These are phyloP conservation scores for Erannis defoliaria DNA, from an alignment of 2,888 invertebrate genomes.

Conservation along the genomic window DNA sequence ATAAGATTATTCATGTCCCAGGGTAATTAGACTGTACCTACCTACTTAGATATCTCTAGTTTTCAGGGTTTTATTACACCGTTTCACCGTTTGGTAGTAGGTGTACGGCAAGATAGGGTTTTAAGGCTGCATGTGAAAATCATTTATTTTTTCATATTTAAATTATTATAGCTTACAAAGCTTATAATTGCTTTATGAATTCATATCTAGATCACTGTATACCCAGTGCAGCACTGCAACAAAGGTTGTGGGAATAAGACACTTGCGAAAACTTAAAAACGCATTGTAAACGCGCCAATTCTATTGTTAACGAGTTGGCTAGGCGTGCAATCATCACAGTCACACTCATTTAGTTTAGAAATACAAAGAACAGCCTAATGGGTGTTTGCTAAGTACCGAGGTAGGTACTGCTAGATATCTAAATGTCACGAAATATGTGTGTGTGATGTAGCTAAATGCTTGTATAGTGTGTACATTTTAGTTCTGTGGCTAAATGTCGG, in stretches of 20 bases:
- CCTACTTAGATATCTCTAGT: no score
- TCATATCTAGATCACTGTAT: background rate
- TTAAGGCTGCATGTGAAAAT: background rate
- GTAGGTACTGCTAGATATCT: background rate
- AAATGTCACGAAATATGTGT: no score
- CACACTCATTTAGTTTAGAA: constrained; percentile 21
- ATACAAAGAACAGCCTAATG: constrained; percentile 15
- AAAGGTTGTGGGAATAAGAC: constrained; percentile 27
- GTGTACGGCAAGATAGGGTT: no score
- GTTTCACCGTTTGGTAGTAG: no score
- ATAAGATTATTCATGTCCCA: background rate
- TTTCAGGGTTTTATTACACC: no score
- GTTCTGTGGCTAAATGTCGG: no score
- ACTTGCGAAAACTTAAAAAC: constrained; percentile 32
- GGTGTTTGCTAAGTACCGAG: background rate
- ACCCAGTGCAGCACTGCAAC: constrained; percentile 17
- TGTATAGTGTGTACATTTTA: no score
- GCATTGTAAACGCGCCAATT: constrained; percentile 29
- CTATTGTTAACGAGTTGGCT: constrained; percentile 30
- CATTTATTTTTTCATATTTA: no score
- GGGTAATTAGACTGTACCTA: background rate
- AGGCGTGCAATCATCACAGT: constrained; percentile 25
- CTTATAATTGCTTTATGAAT: background rate
- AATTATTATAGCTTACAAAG: no score
- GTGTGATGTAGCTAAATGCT: no score